These are phyloP conservation scores for Lithophane semibrunnea DNA, from an alignment of 2,888 invertebrate genomes.

Conservation along the genomic window DNA sequence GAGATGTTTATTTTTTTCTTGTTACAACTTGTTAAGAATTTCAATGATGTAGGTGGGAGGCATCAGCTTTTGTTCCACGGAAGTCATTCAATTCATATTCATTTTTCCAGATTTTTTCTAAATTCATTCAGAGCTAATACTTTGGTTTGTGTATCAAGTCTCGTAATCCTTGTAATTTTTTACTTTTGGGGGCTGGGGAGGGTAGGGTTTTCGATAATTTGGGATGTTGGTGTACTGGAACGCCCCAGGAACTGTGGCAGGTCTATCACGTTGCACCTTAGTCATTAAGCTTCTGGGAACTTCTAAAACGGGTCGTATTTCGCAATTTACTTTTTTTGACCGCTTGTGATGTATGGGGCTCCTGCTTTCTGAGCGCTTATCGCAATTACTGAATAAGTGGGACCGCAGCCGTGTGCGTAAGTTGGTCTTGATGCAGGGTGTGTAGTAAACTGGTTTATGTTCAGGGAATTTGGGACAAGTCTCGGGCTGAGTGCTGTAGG, in stretches of 20 bases:
- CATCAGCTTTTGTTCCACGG: constrained; percentile 48
- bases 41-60: constrained; percentile 13
- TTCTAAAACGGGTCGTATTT: constrained; percentile 63
- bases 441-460: constrained; percentile 14
- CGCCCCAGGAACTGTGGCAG: constrained; percentile 65
- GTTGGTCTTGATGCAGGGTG: constrained; percentile 17
- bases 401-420: neutral
- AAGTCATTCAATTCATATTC: neutral
- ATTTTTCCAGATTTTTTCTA: too few species aligned
- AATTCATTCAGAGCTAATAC: neutral
- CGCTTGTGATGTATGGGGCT: constrained; percentile 47
- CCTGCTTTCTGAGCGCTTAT: constrained; percentile 26
- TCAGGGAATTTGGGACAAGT: neutral
- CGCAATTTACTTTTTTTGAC: constrained; percentile 15
- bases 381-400: constrained; percentile 7
- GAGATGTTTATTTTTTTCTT: constrained; percentile 63
- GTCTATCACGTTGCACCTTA: constrained; percentile 70
- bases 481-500: constrained; percentile 61
- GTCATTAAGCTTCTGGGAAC: constrained; percentile 65
- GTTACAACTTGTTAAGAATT: constrained; percentile 32
- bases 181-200: constrained; percentile 17
- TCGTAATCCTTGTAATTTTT: constrained; percentile 3
- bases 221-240: constrained; percentile 69
- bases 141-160: neutral
- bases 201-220: constrained; percentile 66